These are phyloP conservation scores for Yponomeuta evonymella DNA, from an alignment of 2,888 invertebrate species.

Conservation along the genomic window DNA sequence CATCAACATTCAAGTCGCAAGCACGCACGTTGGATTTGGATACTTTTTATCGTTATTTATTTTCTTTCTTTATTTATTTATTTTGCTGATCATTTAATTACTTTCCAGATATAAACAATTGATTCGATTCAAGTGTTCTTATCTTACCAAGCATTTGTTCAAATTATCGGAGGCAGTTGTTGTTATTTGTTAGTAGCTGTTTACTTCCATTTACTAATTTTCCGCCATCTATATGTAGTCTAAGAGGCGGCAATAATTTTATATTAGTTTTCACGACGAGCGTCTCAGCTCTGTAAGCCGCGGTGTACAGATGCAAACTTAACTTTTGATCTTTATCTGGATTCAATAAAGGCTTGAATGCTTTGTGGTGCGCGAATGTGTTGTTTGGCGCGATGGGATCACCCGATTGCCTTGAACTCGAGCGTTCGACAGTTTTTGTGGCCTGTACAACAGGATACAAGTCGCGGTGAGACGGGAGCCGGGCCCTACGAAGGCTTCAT, in stretches of 20 bases:
- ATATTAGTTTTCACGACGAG: slow-evolving; percentile 14
- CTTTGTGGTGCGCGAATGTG: slow-evolving; percentile 30
- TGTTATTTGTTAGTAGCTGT: background rate
- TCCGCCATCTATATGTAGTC: background rate
- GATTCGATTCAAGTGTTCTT: too few relatives aligned
- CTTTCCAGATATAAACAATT: too few relatives aligned
- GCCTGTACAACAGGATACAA: slow-evolving; percentile 60
- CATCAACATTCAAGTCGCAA: too few relatives aligned
- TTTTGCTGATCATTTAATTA: too few relatives aligned
- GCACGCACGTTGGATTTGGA: too few relatives aligned
- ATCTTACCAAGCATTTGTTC: background rate
- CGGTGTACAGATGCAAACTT: background rate
- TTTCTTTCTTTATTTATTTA: too few relatives aligned
- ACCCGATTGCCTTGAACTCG: slow-evolving; percentile 71
- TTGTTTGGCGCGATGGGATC: slow-evolving; percentile 29
- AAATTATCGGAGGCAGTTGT: background rate
- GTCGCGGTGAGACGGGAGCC: slow-evolving; percentile 28
- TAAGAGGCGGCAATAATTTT: background rate
- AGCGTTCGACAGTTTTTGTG: slow-evolving; percentile 67
- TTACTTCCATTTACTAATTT: background rate
- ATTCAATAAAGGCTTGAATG: background rate
- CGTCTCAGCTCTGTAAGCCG: background rate
- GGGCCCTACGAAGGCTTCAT: slow-evolving; percentile 40
- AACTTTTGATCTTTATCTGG: background rate
- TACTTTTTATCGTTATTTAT: too few relatives aligned